phyloP scores from a whole-genome alignment of 2,888 invertebrate species.

The Heliconius cydno region DNA sequence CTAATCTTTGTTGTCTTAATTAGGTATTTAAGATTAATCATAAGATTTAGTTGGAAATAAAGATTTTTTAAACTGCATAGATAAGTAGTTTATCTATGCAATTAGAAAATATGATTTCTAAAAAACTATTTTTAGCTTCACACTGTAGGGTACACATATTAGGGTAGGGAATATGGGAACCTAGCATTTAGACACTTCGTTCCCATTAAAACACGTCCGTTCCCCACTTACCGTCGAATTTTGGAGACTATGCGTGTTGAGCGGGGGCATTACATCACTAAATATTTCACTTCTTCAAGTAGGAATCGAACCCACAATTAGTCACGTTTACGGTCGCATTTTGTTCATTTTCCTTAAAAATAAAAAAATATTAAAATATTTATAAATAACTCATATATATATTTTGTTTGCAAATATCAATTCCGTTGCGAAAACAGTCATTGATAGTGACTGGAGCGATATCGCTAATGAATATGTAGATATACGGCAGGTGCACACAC shows the following conservation, averaged over 20 bases:
- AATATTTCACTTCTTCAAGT: too few relatives aligned
- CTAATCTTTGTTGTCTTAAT: constrained; percentile 23
- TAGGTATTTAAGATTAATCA: constrained; percentile 18
- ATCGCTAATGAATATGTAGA: constrained; percentile 77
- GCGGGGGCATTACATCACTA: too few relatives aligned
- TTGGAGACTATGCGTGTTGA: too few relatives aligned
- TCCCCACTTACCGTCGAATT: too few relatives aligned
- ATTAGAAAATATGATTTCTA: constrained; percentile 6
- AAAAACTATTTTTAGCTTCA: neutral
- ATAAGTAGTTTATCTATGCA: constrained; percentile 5
- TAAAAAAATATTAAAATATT: too few relatives aligned
- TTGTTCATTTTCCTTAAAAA: too few relatives aligned
- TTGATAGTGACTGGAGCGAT: constrained; percentile 72
- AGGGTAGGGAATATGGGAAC: too few relatives aligned
- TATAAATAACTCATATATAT: neutral
- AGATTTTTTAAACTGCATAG: constrained; percentile 14
- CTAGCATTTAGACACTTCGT: too few relatives aligned
- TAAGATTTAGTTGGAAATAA: neutral
- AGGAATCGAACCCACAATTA: too few relatives aligned
- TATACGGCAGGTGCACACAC: constrained; percentile 73
- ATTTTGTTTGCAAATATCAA: constrained; percentile 16
- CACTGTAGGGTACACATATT: too few relatives aligned
- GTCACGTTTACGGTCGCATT: too few relatives aligned
- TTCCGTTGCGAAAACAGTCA: constrained; percentile 67
- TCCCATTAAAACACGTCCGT: too few relatives aligned